phyloP scores from a whole-genome alignment of 2,888 invertebrate species.

The Ophion ventricosus region DNA sequence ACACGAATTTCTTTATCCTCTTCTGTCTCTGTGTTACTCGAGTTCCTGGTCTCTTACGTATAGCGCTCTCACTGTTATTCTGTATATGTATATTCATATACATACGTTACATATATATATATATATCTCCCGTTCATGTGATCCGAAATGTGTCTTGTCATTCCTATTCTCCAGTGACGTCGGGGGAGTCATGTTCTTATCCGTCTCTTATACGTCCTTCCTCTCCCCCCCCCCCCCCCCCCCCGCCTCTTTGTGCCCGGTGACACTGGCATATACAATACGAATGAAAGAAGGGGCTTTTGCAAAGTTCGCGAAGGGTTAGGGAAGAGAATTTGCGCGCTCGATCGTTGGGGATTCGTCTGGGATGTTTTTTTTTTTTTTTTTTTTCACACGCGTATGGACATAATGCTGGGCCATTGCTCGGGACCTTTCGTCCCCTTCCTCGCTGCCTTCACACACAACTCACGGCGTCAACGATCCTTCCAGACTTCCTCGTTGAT shows the following conservation, averaged over 20 bases:
- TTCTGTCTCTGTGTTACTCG: slow-evolving; percentile 15
- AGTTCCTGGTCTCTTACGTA: slow-evolving; percentile 51
- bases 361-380: slow-evolving; percentile 37
- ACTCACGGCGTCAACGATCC: slow-evolving; percentile 53
- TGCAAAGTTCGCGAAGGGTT: slow-evolving; percentile 54
- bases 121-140: slow-evolving; percentile 35
- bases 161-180: slow-evolving; percentile 49
- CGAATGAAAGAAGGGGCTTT: slow-evolving; percentile 8
- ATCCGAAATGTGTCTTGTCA: slow-evolving; percentile 31
- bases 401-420: slow-evolving; percentile 24
- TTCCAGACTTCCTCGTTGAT: slow-evolving; percentile 51
- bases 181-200: slow-evolving; percentile 26
- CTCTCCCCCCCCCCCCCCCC: no score
- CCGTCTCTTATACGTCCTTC: slow-evolving; percentile 50
- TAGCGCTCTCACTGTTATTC: slow-evolving; percentile 44
- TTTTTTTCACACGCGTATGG: slow-evolving; percentile 20
- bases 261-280: slow-evolving; percentile 25
- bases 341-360: slow-evolving; percentile 59
- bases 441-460: slow-evolving; percentile 48
- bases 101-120: slow-evolving; percentile 38
- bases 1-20: slow-evolving; percentile 48
- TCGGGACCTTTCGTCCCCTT: not conserved
- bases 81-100: slow-evolving; percentile 9
- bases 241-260: slow-evolving; percentile 17
- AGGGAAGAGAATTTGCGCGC: slow-evolving; percentile 42